These are phyloP conservation scores for Mastomys natalensis DNA, from an alignment of 2,113 vertebrate genomes.

Conservation along the genomic window DNA sequence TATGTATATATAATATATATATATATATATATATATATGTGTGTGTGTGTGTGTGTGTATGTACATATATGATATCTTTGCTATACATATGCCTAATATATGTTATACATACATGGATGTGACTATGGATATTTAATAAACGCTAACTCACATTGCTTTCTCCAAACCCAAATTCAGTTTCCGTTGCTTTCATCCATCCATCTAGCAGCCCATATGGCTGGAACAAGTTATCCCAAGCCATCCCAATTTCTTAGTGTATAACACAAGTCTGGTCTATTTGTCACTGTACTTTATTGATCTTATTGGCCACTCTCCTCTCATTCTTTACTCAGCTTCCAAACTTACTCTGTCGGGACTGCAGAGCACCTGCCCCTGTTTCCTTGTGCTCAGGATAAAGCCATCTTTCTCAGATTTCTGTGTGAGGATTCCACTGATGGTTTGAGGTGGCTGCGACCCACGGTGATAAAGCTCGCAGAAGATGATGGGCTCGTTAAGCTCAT, in stretches of 20 bases:
- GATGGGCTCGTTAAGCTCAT: constrained; percentile 89
- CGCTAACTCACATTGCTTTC: neutral
- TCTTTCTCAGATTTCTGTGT: constrained; percentile 76
- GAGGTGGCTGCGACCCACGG: constrained; percentile 81
- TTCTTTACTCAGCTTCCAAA: constrained; percentile 41
- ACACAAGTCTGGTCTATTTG: neutral
- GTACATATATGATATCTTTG: neutral
- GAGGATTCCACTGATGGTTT: constrained; percentile 78
- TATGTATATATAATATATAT: no score
- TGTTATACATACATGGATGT: neutral
- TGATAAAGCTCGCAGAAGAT: constrained; percentile 85
- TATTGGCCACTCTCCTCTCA: neutral
- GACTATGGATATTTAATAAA: neutral
- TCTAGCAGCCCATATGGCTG: neutral
- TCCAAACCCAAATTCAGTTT: neutral
- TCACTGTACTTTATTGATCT: neutral
- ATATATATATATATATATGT: no score
- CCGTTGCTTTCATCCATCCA: neutral
- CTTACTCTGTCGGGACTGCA: constrained; percentile 48
- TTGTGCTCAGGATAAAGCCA: constrained; percentile 64
- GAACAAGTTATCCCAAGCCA: neutral
- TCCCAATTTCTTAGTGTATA: neutral
- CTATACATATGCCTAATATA: no score
- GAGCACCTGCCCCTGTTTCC: constrained; percentile 80
- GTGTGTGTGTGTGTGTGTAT: neutral